phyloP scores from a whole-genome alignment of 2,888 invertebrate genomes.

The Ferdinandea cuprea region DNA sequence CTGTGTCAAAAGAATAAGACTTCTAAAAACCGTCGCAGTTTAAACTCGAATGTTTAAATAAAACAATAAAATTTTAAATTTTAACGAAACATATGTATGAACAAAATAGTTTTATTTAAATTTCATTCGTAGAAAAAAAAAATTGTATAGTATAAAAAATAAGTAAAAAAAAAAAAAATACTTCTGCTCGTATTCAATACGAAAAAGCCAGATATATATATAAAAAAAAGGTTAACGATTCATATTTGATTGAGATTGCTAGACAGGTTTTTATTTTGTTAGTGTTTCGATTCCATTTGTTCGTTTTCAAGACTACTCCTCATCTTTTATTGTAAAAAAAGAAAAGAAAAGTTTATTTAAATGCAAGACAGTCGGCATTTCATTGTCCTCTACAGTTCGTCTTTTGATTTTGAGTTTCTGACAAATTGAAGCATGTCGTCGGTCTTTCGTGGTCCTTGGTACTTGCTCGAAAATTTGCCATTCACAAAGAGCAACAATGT shows the following conservation, averaged over 20 bases:
- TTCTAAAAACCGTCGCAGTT: too few relatives aligned
- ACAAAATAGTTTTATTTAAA: conserved; percentile 30
- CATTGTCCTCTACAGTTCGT: conserved; percentile 46
- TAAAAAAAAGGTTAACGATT: conserved; percentile 4
- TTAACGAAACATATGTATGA: conserved; percentile 29
- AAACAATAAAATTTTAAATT: not conserved
- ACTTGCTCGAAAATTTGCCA: conserved; percentile 85
- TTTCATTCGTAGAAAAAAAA: conserved; percentile 28
- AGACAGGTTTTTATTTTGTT: not conserved
- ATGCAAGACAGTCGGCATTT: conserved; percentile 30
- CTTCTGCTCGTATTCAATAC: not conserved
- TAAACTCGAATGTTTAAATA: not conserved
- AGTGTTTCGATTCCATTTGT: not conserved
- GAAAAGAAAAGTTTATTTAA: too few relatives aligned
- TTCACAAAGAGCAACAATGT: conserved; percentile 86
- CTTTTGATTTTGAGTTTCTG: conserved; percentile 50
- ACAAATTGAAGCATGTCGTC: conserved; percentile 83
- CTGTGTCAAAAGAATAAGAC: too few relatives aligned
- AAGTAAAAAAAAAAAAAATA: conserved; percentile 57
- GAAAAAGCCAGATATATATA: conserved; percentile 4
- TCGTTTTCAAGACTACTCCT: not conserved
- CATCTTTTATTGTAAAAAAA: not conserved
- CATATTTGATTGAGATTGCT: conserved; percentile 1
- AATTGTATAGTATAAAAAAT: conserved; percentile 13
- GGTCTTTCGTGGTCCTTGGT: conserved; percentile 84